These are phyloP conservation scores for Himalopsyche anomala DNA, from an alignment of 2,888 invertebrate genomes.

Conservation along the genomic window DNA sequence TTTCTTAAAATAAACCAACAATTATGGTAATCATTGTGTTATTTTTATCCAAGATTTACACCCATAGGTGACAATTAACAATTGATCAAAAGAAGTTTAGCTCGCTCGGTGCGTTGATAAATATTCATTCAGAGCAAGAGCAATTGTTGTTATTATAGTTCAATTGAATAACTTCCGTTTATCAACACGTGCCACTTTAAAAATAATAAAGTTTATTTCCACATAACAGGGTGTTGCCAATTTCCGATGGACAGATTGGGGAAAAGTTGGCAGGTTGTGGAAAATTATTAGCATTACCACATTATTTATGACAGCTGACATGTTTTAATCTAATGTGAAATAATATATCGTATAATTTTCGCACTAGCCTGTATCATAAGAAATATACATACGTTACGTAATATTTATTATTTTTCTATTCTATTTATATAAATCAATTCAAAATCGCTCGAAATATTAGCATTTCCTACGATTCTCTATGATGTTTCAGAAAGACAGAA, in stretches of 20 bases:
- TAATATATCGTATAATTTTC: background rate
- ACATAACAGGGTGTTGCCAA: background rate
- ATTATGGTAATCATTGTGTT: too few species aligned
- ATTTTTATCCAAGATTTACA: too few species aligned
- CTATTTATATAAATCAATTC: too few species aligned
- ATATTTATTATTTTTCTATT: background rate
- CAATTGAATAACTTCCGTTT: constrained; percentile 1
- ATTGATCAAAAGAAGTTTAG: too few species aligned
- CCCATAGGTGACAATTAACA: too few species aligned
- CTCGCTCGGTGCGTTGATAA: too few species aligned
- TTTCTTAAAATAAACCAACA: too few species aligned
- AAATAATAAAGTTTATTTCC: background rate
- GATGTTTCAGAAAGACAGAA: too few species aligned
- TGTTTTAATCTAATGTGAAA: background rate
- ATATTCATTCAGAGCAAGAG: too few species aligned
- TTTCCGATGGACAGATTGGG: background rate
- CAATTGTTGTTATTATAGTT: background rate
- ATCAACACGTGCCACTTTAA: background rate
- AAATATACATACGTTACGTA: background rate
- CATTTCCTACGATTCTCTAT: too few species aligned
- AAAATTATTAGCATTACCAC: constrained; percentile 22
- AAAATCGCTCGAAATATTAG: too few species aligned
- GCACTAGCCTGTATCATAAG: background rate
- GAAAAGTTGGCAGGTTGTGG: background rate
- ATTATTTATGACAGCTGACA: constrained; percentile 2